Evolutionary conservation across 2,113 vertebrate genomes (phyloP).

Genomic region (Aegotheles bennettii): DNA sequence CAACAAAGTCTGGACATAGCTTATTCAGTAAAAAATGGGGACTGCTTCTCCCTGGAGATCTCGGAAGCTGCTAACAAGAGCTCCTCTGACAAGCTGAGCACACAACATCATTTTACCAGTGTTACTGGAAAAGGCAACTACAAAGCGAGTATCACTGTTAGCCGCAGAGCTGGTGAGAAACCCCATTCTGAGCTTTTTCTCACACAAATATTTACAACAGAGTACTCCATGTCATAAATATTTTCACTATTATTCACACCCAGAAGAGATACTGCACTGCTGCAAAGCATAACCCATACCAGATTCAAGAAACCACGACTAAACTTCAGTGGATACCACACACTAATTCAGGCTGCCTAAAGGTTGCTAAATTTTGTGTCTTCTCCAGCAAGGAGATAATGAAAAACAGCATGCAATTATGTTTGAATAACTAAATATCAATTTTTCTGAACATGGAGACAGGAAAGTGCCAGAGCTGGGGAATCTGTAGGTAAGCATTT

Average conservation of each 20-base stretch:
- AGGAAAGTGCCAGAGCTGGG: not conserved
- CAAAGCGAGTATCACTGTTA: not conserved
- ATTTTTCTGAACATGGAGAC: not conserved
- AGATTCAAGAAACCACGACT: not conserved
- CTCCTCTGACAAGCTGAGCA: not conserved
- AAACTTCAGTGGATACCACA: not conserved
- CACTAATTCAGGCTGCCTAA: not conserved
- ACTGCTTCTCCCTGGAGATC: not conserved
- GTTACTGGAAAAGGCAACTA: not conserved
- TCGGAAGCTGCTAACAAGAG: not conserved
- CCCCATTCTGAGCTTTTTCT: not conserved
- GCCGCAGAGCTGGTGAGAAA: not conserved
- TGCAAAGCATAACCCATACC: not conserved
- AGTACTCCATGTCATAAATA: not conserved
- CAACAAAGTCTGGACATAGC: not conserved
- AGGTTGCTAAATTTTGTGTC: not conserved
- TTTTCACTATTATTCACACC: not conserved
- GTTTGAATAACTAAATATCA: not conserved
- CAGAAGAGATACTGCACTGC: not conserved
- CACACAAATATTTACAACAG: not conserved
- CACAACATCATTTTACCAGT: accelerated
- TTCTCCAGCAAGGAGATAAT: not conserved
- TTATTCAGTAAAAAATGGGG: not conserved
- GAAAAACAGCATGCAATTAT: not conserved
- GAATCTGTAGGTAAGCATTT: not conserved